Evolutionary conservation across 2,888 invertebrate genomes (phyloP).

Genomic region (Troilus luridus): DNA sequence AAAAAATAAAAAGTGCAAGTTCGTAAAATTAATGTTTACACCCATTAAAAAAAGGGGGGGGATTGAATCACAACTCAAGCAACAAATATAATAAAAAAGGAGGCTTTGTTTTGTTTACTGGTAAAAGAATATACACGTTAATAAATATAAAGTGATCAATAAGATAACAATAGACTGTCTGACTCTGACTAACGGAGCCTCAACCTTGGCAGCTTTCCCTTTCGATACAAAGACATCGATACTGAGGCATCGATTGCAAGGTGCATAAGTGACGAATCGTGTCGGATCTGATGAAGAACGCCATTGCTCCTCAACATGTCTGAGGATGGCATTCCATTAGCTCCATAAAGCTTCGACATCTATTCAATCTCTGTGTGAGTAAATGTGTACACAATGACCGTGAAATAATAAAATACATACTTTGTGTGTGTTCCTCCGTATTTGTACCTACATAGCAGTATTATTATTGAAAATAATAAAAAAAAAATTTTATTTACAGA

Average conservation of each 20-base stretch:
- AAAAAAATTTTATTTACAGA: no score
- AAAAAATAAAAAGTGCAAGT: neutral
- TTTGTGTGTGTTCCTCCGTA: no score
- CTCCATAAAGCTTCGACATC: neutral
- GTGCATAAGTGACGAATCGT: constrained; percentile 30
- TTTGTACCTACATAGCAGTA: no score
- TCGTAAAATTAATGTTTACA: no score
- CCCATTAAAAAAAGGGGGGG: no score
- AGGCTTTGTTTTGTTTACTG: no score
- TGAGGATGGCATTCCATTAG: neutral
- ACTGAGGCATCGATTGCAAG: constrained; percentile 1
- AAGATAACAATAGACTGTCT: neutral
- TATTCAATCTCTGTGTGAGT: neutral
- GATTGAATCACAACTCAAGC: no score
- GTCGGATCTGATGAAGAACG: neutral
- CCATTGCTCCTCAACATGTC: neutral
- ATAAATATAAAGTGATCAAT: neutral
- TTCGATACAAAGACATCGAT: neutral
- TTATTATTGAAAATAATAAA: no score
- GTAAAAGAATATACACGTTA: no score
- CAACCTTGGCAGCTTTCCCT: neutral
- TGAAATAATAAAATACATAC: no score
- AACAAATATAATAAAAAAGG: no score
- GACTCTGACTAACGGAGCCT: neutral
- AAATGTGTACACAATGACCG: no score